These are phyloP conservation scores for western clawed frog (Xenopus tropicalis) DNA, from an alignment of 2,113 vertebrate species.

Conservation along the genomic window UCB_Xtro_10.0 CM004443.2:208543501-208544000, in stretches of 20 bases:
- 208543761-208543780: constrained; percentile 33
- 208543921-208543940: constrained; percentile 13
- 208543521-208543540: too few relatives aligned
- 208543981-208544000: constrained; percentile 6
- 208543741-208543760: constrained; percentile 39
- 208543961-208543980: constrained; percentile 14
- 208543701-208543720: constrained; percentile 17
- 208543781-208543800: constrained; percentile 42
- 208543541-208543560: too few relatives aligned
- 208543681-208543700: constrained; percentile 3
- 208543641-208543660: too few relatives aligned
- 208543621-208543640: too few relatives aligned
- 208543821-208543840: constrained; percentile 35
- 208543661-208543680: not conserved
- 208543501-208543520: too few relatives aligned
- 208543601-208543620: too few relatives aligned
- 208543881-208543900: constrained; percentile 22
- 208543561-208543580: too few relatives aligned
- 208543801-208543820: constrained; percentile 44
- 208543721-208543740: constrained; percentile 20
- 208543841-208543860: constrained; percentile 42
- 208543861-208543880: constrained; percentile 44
- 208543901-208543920: constrained; percentile 24
- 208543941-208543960: constrained; percentile 32
- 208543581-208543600: too few relatives aligned